Evolutionary conservation across 64 coral and sea anemone species (phyloP).

Genomic region (Montipora efflorescens): DNA sequence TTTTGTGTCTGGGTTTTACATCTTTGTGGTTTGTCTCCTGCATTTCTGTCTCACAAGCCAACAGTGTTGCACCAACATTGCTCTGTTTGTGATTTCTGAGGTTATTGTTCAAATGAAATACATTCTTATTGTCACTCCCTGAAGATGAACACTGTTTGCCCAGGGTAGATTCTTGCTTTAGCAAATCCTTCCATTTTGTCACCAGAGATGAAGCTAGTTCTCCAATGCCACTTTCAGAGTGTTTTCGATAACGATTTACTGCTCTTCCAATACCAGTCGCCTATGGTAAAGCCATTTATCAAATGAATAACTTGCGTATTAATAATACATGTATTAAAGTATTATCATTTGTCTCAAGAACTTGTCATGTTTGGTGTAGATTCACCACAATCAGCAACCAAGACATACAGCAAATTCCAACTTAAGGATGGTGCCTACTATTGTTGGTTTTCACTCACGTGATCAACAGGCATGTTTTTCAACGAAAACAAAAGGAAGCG

Average conservation of each 20-base stretch:
- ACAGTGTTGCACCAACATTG: neutral
- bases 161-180: constrained; percentile 20
- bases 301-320: neutral
- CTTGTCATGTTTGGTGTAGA: no score
- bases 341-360: no score
- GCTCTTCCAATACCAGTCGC: constrained; percentile 95
- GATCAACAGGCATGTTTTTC: no score
- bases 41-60: neutral
- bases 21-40: neutral
- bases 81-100: neutral
- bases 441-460: no score
- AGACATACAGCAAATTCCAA: no score
- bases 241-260: constrained; percentile 77
- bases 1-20: neutral
- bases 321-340: no score
- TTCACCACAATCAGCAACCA: no score
- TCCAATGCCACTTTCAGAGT: constrained; percentile 45
- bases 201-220: constrained; percentile 76
- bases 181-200: constrained; percentile 88
- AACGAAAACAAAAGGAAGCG: no score
- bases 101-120: constrained; percentile 5
- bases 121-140: neutral
- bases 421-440: no score
- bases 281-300: constrained; percentile 30
- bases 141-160: neutral